These are phyloP conservation scores for Erpetoichthys calabaricus DNA, from an alignment of 2,797 vertebrate species.

Conservation along the genomic window DNA sequence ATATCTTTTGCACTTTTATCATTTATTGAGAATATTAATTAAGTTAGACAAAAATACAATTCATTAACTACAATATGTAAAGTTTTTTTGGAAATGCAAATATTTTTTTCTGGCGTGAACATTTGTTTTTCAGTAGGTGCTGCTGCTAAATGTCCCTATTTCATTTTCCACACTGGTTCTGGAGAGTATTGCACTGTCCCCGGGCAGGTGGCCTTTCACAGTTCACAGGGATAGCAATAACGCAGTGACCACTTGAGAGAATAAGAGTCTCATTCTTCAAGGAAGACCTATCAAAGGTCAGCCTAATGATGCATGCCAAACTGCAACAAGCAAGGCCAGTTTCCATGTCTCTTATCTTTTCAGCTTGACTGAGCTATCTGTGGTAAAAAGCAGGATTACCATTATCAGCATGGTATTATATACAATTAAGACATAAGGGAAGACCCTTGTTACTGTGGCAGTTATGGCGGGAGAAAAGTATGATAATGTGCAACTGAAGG, in stretches of 20 bases:
- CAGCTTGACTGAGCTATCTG: conserved; percentile 17
- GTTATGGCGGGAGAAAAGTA: conserved; percentile 9
- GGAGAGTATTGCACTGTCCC: too few species aligned
- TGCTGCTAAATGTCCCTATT: not conserved
- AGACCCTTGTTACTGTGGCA: conserved; percentile 12
- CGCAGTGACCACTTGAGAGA: conserved; percentile 17
- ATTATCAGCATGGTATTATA: conserved; percentile 22
- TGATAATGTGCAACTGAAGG: conserved; percentile 12
- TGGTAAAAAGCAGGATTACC: conserved; percentile 31
- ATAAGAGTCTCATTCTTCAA: conserved; percentile 25
- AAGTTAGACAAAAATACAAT: too few species aligned
- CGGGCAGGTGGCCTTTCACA: too few species aligned
- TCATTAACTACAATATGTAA: too few species aligned
- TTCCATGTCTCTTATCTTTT: conserved; percentile 21
- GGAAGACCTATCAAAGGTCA: conserved; percentile 28
- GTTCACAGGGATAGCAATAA: conserved; percentile 6
- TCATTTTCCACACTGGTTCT: not conserved
- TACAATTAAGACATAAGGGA: conserved; percentile 15
- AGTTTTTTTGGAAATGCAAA: not conserved
- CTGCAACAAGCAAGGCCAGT: conserved; percentile 23
- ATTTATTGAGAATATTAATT: too few species aligned
- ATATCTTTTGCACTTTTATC: too few species aligned
- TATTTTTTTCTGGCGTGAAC: not conserved
- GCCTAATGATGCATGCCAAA: conserved; percentile 38
- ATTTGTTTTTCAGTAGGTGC: not conserved